A percentile compares a stretch with the other conserved stretches of the same genome.
Evolutionary conservation across 2,888 invertebrate species (phyloP).

Genomic region (Phortica magna): DNA sequence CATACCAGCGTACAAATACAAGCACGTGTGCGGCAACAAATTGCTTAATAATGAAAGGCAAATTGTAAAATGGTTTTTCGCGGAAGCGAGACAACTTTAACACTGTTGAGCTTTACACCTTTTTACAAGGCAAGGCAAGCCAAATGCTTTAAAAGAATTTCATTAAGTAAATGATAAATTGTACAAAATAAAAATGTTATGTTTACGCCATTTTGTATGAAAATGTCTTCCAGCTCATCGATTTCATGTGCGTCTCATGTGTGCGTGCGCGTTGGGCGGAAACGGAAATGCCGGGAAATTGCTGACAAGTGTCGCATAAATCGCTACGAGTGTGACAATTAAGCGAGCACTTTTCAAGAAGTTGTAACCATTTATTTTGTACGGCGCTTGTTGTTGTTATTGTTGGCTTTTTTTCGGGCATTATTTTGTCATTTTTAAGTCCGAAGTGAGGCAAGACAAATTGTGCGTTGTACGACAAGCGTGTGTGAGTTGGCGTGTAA

Average conservation of each 20-base stretch:
- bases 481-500: constrained; percentile 29
- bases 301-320: constrained; percentile 29
- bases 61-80: constrained; percentile 4
- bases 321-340: constrained; percentile 53
- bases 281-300: not conserved
- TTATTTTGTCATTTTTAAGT: not conserved
- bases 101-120: not conserved
- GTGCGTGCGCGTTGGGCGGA: not conserved
- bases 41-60: constrained; percentile 15
- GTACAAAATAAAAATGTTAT: not conserved
- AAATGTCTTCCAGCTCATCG: constrained; percentile 59
- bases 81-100: not conserved
- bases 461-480: not conserved
- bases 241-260: constrained; percentile 38
- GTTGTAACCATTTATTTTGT: constrained; percentile 4
- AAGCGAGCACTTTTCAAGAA: constrained; percentile 37
- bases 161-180: constrained; percentile 16
- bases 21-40: not conserved
- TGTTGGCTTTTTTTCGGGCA: not conserved
- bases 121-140: too few species aligned
- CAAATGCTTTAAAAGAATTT: constrained; percentile 9
- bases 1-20: not conserved
- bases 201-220: constrained; percentile 12
- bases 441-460: not conserved
- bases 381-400: not conserved